A percentile compares a stretch with the other conserved stretches of the same genome.
Conservation (phyloP, 2,888 invertebrate species). For the Phyto melanocephala region DNA sequence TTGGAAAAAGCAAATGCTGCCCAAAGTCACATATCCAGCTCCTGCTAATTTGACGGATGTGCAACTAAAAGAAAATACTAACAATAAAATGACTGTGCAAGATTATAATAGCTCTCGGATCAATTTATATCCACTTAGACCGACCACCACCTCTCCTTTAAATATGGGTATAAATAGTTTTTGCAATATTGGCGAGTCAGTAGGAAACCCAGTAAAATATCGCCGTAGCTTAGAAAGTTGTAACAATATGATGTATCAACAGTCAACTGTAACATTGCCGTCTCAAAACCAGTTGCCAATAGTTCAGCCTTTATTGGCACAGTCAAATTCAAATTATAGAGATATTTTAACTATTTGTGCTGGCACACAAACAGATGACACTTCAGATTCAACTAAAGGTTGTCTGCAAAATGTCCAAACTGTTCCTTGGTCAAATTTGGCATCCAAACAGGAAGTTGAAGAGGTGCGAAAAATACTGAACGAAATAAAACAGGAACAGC, state of each 20-base stretch:
- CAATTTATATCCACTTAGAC: slow-evolving; percentile 65
- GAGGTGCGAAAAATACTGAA: slow-evolving; percentile 67
- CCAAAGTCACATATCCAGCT: slow-evolving; percentile 70
- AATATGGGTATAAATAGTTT: background rate
- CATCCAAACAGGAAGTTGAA: slow-evolving; percentile 71
- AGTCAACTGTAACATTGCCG: background rate
- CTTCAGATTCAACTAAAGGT: background rate
- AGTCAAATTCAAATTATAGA: background rate
- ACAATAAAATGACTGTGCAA: background rate
- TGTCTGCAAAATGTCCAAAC: background rate
- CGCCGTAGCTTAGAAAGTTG: slow-evolving; percentile 55
- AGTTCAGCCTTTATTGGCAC: background rate
- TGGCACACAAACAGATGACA: slow-evolving; percentile 74
- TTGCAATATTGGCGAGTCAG: background rate
- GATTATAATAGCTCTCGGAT: slow-evolving; percentile 23
- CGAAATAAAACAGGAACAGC: slow-evolving; percentile 71
- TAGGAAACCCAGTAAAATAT: slow-evolving; percentile 15
- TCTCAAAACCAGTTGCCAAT: background rate
- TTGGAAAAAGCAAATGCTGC: slow-evolving; percentile 76
- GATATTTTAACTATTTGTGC: slow-evolving; percentile 74
- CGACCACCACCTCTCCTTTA: background rate
- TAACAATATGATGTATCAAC: slow-evolving; percentile 13
- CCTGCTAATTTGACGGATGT: slow-evolving; percentile 52
- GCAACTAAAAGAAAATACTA: background rate
- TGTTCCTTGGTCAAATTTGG: slow-evolving; percentile 60